A percentile compares a stretch with the other conserved stretches of the same genome.
phyloP scores from a whole-genome alignment of 1,140 invertebrate species.

The Brachionus paranguensis region DNA sequence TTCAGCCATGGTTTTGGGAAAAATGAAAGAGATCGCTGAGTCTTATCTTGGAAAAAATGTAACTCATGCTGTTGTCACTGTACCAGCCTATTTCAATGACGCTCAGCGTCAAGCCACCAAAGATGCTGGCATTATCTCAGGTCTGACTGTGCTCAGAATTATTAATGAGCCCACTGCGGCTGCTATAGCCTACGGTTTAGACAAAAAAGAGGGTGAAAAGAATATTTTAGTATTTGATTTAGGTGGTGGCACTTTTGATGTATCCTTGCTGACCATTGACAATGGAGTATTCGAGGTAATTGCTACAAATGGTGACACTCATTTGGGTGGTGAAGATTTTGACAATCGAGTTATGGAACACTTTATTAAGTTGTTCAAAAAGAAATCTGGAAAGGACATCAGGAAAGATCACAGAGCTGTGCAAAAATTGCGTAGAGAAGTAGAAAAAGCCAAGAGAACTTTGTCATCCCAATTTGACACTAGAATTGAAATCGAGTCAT shows the following conservation, averaged over 20 bases:
- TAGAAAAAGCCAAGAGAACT: conserved; percentile 94
- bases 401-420: conserved; percentile 86
- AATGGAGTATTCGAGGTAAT: conserved; percentile 85
- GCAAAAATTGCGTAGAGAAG: conserved; percentile 89
- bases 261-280: conserved; percentile 95
- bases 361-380: conserved; percentile 97
- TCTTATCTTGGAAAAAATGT: conserved; percentile 89
- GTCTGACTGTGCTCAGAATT: conserved; percentile 83
- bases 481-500: conserved; percentile 97
- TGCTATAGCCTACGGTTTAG: conserved; percentile 97
- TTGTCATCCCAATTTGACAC: conserved; percentile 90
- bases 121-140: conserved; percentile 54
- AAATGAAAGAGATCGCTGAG: conserved; percentile 97
- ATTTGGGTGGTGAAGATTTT: conserved; percentile 94
- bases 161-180: conserved; percentile 92
- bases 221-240: conserved; percentile 98
- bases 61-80: conserved; percentile 91
- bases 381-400: conserved; percentile 97
- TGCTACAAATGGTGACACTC: conserved; percentile 96
- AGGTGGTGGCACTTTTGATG: conserved; percentile 99
- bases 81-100: conserved; percentile 97
- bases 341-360: conserved; percentile 97
- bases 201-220: conserved; percentile 97
- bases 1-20: conserved; percentile 90
- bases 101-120: conserved; percentile 58